Conservation (phyloP, 2,113 vertebrate species). For the Microtus montanus region DNA sequence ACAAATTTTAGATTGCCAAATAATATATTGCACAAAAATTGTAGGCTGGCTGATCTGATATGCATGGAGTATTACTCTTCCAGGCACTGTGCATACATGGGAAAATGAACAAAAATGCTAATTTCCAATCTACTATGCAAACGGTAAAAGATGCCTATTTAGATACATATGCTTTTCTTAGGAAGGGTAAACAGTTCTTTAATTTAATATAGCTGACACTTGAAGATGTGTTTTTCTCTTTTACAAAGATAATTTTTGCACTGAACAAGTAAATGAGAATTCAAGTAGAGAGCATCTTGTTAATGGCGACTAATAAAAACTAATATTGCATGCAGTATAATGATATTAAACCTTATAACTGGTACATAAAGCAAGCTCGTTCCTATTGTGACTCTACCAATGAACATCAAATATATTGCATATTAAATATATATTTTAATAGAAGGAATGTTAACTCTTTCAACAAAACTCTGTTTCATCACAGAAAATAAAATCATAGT, state of each 20-base stretch:
- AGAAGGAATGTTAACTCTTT: conserved; percentile 79
- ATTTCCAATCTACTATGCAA: conserved; percentile 99
- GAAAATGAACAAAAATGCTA: conserved; percentile 99
- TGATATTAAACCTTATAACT: conserved; percentile 90
- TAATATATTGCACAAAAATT: conserved; percentile 99
- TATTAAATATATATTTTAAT: conserved; percentile 81
- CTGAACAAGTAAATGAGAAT: conserved; percentile 88
- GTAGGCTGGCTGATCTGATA: conserved; percentile 99
- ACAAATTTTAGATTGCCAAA: conserved; percentile 99
- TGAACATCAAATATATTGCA: conserved; percentile 83
- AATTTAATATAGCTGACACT: conserved; percentile 96
- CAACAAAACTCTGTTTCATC: conserved; percentile 14
- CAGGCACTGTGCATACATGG: conserved; percentile 99
- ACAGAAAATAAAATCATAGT: conserved; percentile 56
- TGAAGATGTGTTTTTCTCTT: conserved; percentile 89
- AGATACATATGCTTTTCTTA: conserved; percentile 98
- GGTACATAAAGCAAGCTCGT: conserved; percentile 90
- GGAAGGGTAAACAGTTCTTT: conserved; percentile 95
- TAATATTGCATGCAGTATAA: conserved; percentile 90
- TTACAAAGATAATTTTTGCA: conserved; percentile 87
- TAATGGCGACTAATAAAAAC: conserved; percentile 91
- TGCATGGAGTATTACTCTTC: conserved; percentile 99
- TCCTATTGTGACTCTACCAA: conserved; percentile 86
- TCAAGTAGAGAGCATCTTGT: conserved; percentile 88
- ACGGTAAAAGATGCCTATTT: conserved; percentile 99